Evolutionary conservation across 2,797 vertebrate genomes (phyloP).

Genomic region (Macroramphosus scolopax): DNA sequence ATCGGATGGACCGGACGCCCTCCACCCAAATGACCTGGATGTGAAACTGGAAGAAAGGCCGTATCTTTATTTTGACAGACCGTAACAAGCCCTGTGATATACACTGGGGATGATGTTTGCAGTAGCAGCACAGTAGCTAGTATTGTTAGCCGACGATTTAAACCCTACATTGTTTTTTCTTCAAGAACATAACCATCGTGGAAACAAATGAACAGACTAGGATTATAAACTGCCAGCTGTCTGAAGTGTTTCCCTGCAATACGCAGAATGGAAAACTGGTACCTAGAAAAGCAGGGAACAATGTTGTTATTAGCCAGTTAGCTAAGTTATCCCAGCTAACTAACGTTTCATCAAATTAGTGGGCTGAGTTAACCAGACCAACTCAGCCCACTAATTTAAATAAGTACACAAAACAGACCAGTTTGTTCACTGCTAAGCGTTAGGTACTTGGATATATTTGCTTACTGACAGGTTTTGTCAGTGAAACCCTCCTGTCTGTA

Average conservation of each 20-base stretch:
- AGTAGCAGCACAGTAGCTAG: slow-evolving; percentile 42
- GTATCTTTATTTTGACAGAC: slow-evolving; percentile 55
- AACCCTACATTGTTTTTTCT: neutral
- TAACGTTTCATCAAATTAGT: slow-evolving; percentile 47
- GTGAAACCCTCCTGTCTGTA: slow-evolving; percentile 20
- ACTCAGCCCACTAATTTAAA: slow-evolving; percentile 72
- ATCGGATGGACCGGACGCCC: slow-evolving; percentile 6
- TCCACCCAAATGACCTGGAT: slow-evolving; percentile 66
- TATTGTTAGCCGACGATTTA: slow-evolving; percentile 18
- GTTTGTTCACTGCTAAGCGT: neutral
- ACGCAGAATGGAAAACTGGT: slow-evolving; percentile 42
- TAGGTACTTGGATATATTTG: neutral
- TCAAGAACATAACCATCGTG: neutral
- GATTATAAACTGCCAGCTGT: neutral
- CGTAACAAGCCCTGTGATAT: slow-evolving; percentile 32
- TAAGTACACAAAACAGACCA: slow-evolving; percentile 1
- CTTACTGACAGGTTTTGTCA: slow-evolving; percentile 11
- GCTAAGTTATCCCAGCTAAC: slow-evolving; percentile 27
- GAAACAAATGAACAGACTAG: slow-evolving; percentile 11
- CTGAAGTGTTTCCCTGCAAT: slow-evolving; percentile 11
- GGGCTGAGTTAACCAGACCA: slow-evolving; percentile 64
- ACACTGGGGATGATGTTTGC: slow-evolving; percentile 40
- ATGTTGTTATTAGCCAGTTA: slow-evolving; percentile 69
- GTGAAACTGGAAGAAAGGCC: slow-evolving; percentile 63
- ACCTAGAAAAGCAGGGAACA: slow-evolving; percentile 32